A percentile compares a stretch with the other conserved stretches of the same genome.
These are phyloP conservation scores for Palaemon carinicauda DNA, from an alignment of 1,140 invertebrate genomes.

Conservation along the genomic window DNA sequence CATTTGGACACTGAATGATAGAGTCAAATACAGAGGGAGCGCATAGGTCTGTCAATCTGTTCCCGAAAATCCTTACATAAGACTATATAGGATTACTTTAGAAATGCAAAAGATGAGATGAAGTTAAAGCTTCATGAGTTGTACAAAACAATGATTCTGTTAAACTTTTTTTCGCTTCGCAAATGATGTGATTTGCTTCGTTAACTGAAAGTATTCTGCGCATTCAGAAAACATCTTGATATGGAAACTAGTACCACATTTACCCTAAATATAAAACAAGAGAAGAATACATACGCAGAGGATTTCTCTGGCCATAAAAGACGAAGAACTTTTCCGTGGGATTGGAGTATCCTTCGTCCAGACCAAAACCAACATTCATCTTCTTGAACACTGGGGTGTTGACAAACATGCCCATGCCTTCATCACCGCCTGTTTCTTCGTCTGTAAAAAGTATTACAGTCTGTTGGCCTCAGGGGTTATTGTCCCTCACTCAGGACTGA, in stretches of 20 bases:
- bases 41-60: not conserved
- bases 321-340: conserved; percentile 73
- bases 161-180: too few relatives aligned
- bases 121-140: too few relatives aligned
- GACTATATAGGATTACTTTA: not conserved
- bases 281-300: conserved; percentile 72
- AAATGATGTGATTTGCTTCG: too few relatives aligned
- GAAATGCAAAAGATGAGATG: not conserved
- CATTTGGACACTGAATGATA: too few relatives aligned
- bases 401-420: conserved; percentile 86
- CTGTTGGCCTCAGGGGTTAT: not conserved
- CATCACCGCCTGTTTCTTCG: conserved; percentile 88
- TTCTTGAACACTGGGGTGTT: conserved; percentile 78
- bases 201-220: too few relatives aligned
- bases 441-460: conserved; percentile 69
- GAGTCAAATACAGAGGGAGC: not conserved
- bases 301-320: conserved; percentile 80
- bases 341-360: conserved; percentile 87
- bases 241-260: conserved; percentile 12
- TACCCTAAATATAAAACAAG: not conserved
- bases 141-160: too few relatives aligned
- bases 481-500: too few relatives aligned
- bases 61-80: not conserved
- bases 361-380: conserved; percentile 87
- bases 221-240: not conserved